A percentile compares a stretch with the other conserved stretches of the same genome.
Evolutionary conservation across 2,888 invertebrate genomes (phyloP).

Genomic region (Acrobeloides nanus): DNA sequence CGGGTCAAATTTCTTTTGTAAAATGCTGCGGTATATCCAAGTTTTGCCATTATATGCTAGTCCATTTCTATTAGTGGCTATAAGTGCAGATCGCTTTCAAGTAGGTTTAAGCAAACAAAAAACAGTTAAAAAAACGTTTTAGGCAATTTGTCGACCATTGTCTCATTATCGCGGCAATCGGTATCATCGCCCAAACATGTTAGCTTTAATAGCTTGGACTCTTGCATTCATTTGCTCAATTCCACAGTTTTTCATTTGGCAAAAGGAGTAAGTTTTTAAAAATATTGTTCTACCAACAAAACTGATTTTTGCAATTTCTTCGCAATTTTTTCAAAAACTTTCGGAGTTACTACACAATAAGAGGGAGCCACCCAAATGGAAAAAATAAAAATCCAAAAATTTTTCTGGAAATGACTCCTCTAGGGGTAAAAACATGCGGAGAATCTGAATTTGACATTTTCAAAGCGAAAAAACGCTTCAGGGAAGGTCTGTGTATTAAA

Average conservation of each 20-base stretch:
- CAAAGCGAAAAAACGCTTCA: too few relatives aligned
- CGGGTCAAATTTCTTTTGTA: conserved; percentile 59
- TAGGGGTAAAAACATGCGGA: too few relatives aligned
- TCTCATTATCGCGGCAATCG: conserved; percentile 45
- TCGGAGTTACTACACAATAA: too few relatives aligned
- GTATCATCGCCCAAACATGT: conserved; percentile 44
- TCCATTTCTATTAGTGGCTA: conserved; percentile 54
- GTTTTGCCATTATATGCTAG: conserved; percentile 65
- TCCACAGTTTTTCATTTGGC: conserved; percentile 47
- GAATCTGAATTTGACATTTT: too few relatives aligned
- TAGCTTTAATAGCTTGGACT: conserved; percentile 42
- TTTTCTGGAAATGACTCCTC: too few relatives aligned
- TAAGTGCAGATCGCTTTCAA: conserved; percentile 51
- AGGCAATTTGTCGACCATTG: conserved; percentile 49
- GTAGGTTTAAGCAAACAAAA: conserved; percentile 22
- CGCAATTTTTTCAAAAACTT: conserved; percentile 5
- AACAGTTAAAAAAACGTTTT: too few relatives aligned
- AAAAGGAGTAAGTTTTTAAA: conserved; percentile 18
- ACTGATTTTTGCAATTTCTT: conserved; percentile 1
- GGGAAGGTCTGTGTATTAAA: too few relatives aligned
- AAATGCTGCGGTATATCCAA: conserved; percentile 65
- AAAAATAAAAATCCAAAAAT: too few relatives aligned
- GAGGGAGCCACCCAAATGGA: too few relatives aligned
- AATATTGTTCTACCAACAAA: background rate
- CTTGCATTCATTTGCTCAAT: conserved; percentile 37